phyloP scores from a whole-genome alignment of 2,888 invertebrate species.

The Hyppa rectilinea region DNA sequence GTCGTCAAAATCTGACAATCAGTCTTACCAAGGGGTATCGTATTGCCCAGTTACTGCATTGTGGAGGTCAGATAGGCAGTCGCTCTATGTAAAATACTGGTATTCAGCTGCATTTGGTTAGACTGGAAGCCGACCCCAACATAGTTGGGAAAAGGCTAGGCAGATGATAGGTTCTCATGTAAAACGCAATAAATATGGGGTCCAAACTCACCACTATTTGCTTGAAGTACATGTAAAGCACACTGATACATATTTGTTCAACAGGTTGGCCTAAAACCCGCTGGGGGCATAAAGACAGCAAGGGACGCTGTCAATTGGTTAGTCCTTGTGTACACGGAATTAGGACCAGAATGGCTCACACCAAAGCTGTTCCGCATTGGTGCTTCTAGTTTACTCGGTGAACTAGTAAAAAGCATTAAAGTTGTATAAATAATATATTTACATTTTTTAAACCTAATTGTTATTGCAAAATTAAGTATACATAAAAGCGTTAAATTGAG shows the following conservation, averaged over 20 bases:
- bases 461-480: background rate
- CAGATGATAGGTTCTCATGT: background rate
- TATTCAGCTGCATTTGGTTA: too few species aligned
- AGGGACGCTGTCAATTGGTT: conserved; percentile 97
- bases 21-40: too few species aligned
- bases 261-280: conserved; percentile 99
- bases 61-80: too few species aligned
- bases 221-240: background rate
- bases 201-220: background rate
- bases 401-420: conserved; percentile 90
- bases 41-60: too few species aligned
- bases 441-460: background rate
- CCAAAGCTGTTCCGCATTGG: conserved; percentile 97
- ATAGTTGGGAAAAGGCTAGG: too few species aligned
- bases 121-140: too few species aligned
- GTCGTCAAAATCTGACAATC: too few species aligned
- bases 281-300: conserved; percentile 97
- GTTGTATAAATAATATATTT: conserved; percentile 1
- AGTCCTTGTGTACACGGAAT: conserved; percentile 94
- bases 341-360: conserved; percentile 96
- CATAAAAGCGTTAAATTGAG: background rate
- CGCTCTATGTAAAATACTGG: too few species aligned
- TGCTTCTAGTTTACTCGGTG: conserved; percentile 96
- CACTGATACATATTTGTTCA: conserved; percentile 57
- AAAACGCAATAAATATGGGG: background rate